These are phyloP conservation scores for Embiotoca jacksoni DNA, from an alignment of 2,113 vertebrate genomes.

Conservation along the genomic window DNA sequence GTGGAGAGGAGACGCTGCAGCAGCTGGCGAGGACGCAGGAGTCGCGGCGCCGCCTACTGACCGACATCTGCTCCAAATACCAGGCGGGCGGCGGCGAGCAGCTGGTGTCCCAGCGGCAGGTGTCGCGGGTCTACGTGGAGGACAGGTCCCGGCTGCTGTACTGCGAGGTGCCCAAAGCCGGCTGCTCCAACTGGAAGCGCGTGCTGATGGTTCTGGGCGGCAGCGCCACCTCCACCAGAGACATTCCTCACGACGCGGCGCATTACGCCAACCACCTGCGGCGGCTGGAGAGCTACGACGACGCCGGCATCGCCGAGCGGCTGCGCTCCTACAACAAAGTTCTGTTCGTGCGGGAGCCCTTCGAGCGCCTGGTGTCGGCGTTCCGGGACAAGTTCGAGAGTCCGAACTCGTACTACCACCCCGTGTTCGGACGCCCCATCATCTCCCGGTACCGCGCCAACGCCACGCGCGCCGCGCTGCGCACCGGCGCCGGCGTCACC, in stretches of 20 bases:
- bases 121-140: constrained; percentile 92
- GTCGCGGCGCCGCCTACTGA: constrained; percentile 85
- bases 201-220: constrained; percentile 94
- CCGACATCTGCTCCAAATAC: constrained; percentile 87
- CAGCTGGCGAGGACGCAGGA: constrained; percentile 82
- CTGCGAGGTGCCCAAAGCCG: constrained; percentile 94
- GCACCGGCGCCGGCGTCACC: constrained; percentile 90
- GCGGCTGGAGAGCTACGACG: constrained; percentile 88
- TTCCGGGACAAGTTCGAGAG: constrained; percentile 97
- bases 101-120: constrained; percentile 86
- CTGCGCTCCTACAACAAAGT: constrained; percentile 93
- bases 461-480: constrained; percentile 86
- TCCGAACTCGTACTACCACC: constrained; percentile 95
- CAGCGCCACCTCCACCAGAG: constrained; percentile 82
- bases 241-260: constrained; percentile 89
- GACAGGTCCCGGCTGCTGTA: constrained; percentile 91
- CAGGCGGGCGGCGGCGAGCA: constrained; percentile 79
- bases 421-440: constrained; percentile 93
- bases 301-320: constrained; percentile 82
- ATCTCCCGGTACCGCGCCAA: constrained; percentile 92
- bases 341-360: constrained; percentile 92
- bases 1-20: constrained; percentile 57
- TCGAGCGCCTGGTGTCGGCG: constrained; percentile 93
- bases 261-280: constrained; percentile 89
- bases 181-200: constrained; percentile 97